Conservation (phyloP, 2,888 invertebrate species). For the Syritta pipiens region DNA sequence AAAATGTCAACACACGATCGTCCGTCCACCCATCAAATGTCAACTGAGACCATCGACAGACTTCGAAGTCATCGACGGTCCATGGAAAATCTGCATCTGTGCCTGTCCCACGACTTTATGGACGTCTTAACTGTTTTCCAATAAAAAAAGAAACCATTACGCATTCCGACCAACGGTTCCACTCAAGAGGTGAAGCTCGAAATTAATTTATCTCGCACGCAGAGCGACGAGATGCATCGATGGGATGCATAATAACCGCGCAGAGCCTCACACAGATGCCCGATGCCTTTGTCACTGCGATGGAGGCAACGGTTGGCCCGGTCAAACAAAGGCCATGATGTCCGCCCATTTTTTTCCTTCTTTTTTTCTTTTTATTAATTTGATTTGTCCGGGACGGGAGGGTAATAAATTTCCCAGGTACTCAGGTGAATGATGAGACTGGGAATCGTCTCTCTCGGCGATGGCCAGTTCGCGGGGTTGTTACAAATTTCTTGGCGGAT, state of each 20-base stretch:
- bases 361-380: conserved; percentile 29
- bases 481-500: conserved; percentile 42
- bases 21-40: conserved; percentile 17
- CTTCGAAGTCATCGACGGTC: too few species aligned
- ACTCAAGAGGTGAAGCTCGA: conserved; percentile 25
- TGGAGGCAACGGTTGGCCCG: conserved; percentile 12
- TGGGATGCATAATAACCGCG: background rate
- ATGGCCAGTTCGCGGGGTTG: conserved; percentile 41
- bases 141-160: conserved; percentile 16
- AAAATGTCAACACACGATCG: conserved; percentile 22
- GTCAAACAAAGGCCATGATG: conserved; percentile 44
- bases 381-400: conserved; percentile 46
- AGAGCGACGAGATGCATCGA: conserved; percentile 37
- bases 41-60: too few species aligned
- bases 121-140: conserved; percentile 4
- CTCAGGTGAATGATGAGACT: conserved; percentile 49
- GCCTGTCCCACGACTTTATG: background rate
- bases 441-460: conserved; percentile 45
- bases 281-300: conserved; percentile 35
- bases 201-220: conserved; percentile 53
- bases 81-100: background rate
- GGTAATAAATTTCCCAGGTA: conserved; percentile 53
- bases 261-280: too few species aligned
- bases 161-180: conserved; percentile 29
- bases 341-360: conserved; percentile 45